Base-by-base conservation (phyloP, 2,888 invertebrate genomes). In the Nemapogon koenigi region DNA sequence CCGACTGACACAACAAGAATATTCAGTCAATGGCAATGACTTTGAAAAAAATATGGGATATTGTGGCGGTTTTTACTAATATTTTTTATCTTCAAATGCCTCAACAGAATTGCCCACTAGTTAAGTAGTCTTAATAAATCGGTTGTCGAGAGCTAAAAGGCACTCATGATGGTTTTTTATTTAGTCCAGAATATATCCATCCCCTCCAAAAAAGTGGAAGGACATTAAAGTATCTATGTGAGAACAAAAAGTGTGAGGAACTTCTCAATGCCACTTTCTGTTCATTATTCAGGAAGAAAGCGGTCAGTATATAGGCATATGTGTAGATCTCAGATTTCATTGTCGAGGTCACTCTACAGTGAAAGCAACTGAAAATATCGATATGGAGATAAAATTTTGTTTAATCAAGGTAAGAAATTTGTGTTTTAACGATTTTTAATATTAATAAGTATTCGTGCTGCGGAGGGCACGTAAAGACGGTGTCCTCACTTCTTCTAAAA, bases 261-360 rank as follows among this genome's bases (percentile, higher is more conserved):
- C 31, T 11, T 10, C 17, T 26, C 7, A 11, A 39, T 37, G 33
- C 33, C 3, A 16, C 10, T 31, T 15, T 13, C 11, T 31, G 16
- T 31, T 31, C 31, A 15, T 31, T 31, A 15, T 7, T 16, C 16
- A 15, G 2, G 14, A 16, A 16, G 11, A 31, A 31, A 15, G 31
- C 31, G 31, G 31, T 31, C 31, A 31, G 14, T 31, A 31, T 31
- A 31, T 16, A 11, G n/a, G 8, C 31, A 16, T 13, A 16, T 16
- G 31, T 31, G 16, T 3, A 14, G 13, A 22, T 19, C 25, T n/a
- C 25, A 16, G 22, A 26, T 35, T 16, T 26, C 26, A 25, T 18
- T 25, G 25, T 14, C 10, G 35, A 4, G 14, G 25, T 26, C 11
- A 26, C 30, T n/a, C 30, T 8, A 4, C 14, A 11, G 30, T 11